Evolutionary conservation across 2,113 vertebrate species (phyloP), one percentile per base, ranked within the genome.

Genomic region (Sphyrna mokarran): DNA sequence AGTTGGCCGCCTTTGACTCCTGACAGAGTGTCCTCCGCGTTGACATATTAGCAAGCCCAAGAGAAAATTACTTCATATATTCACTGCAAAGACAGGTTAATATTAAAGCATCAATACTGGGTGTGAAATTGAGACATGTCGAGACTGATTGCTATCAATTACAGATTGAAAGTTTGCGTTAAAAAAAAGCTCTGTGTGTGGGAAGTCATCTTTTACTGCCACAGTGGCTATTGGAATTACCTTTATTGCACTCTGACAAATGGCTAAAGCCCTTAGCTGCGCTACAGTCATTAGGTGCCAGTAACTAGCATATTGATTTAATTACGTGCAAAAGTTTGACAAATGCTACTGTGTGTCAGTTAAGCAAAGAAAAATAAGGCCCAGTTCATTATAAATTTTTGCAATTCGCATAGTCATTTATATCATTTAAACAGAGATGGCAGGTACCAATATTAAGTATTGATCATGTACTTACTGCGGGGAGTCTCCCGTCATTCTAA

Each of bases 251-350:
- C 40, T 4, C 68, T 95, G 94, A 95, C 94, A 72, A 95, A 95
- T 95, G 94, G 94, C 69, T 72, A 70, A 72, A 95, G 94, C 94
- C 94, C 69, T 95, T 33, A 69, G 94, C 94, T 54, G 68, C 76
- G 68, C 94, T 76, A 54, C 94, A 95, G 69, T 95, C 94, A 95
- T 95, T 95, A 95, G 94, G 72, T 1, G 68, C 68, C 69, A 95
- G 94, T 95, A 95, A 95, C 94, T 95, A 95, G 94, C 94, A 95
- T 95, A 95, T 95, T 95, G 94, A 95, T 95, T 95, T 95, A 95
- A 95, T 95, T 95, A 95, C 69, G 66, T 22, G 94, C 69, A 70
- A 76, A 95, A 95, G 68, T 95, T 95, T 95, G 94, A 95, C 94
- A 95, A 95, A 95, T 95, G 69, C 94, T 72, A 95, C 68, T 33